Percentiles rank a stretch among this genome's conserved stretches.
Evolutionary conservation across 2,113 vertebrate species (phyloP).

Genomic region (Forbesichthys papilliferus): DNA sequence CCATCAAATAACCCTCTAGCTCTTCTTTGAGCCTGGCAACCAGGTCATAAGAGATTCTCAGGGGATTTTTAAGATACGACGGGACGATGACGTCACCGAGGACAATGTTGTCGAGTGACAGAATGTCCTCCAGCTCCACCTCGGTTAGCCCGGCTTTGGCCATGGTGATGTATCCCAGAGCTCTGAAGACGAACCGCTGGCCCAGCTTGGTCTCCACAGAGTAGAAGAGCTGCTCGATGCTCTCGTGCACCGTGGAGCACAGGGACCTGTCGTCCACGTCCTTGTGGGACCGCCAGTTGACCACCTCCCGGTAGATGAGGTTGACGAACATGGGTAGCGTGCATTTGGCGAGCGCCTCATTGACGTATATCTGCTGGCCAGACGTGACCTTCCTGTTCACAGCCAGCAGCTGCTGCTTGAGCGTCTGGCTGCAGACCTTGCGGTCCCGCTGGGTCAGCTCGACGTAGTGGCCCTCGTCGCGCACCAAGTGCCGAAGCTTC

Average conservation of each 20-base stretch:
- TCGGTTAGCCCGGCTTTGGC: constrained; percentile 93
- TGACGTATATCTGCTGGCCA: constrained; percentile 98
- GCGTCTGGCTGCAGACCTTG: constrained; percentile 95
- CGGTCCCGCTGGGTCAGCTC: constrained; percentile 90
- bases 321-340: constrained; percentile 98
- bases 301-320: constrained; percentile 93
- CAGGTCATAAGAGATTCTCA: constrained; percentile 90
- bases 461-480: constrained; percentile 88
- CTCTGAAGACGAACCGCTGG: constrained; percentile 87
- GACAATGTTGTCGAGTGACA: constrained; percentile 95
- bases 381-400: constrained; percentile 97
- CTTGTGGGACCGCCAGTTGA: constrained; percentile 95
- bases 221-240: constrained; percentile 96
- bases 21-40: constrained; percentile 93
- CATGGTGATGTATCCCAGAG: constrained; percentile 96
- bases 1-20: constrained; percentile 91
- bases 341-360: constrained; percentile 94
- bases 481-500: constrained; percentile 91
- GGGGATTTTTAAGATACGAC: constrained; percentile 82
- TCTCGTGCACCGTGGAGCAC: constrained; percentile 93
- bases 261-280: constrained; percentile 94
- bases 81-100: constrained; percentile 86
- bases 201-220: constrained; percentile 91
- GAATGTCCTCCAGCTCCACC: constrained; percentile 93
- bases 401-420: constrained; percentile 92